Evolutionary conservation across 2,797 vertebrate species (phyloP).

Genomic region (Poecilia gillii): DNA sequence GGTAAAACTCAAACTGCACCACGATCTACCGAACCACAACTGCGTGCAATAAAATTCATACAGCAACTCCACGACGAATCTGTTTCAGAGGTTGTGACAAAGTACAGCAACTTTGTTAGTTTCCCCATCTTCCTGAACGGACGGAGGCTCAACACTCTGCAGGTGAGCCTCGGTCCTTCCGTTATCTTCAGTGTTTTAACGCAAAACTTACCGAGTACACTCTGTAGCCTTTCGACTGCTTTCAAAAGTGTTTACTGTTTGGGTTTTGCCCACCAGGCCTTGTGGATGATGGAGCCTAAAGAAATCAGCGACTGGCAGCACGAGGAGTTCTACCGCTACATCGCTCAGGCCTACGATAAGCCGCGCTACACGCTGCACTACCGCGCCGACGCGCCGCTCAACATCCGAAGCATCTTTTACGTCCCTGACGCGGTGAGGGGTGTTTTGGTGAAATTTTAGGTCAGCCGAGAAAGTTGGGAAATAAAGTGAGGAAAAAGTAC

Average conservation of each 20-base stretch:
- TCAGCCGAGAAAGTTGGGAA: background rate
- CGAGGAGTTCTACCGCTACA: constrained; percentile 94
- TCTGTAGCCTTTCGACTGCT: background rate
- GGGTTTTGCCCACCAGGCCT: constrained; percentile 77
- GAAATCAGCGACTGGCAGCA: constrained; percentile 92
- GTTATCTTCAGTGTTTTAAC: background rate
- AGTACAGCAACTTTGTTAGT: constrained; percentile 98
- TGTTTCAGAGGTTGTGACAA: constrained; percentile 90
- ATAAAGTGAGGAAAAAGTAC: background rate
- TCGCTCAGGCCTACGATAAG: constrained; percentile 88
- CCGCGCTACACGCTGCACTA: constrained; percentile 95
- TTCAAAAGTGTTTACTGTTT: background rate
- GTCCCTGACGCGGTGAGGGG: constrained; percentile 87
- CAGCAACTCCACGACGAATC: background rate
- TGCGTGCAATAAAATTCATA: background rate
- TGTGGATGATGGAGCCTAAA: constrained; percentile 97
- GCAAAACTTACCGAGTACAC: background rate
- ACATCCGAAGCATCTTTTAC: constrained; percentile 96
- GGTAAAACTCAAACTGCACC: constrained; percentile 71
- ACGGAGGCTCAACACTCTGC: constrained; percentile 89
- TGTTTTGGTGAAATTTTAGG: background rate
- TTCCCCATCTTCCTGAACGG: constrained; percentile 95
- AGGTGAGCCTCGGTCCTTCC: constrained; percentile 79
- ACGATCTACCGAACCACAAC: background rate
- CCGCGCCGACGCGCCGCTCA: constrained; percentile 91